Percentiles rank a stretch among this genome's conserved stretches.
Evolutionary conservation across 2,113 vertebrate genomes (phyloP).

Genomic region (Marcusenius ussheri): DNA sequence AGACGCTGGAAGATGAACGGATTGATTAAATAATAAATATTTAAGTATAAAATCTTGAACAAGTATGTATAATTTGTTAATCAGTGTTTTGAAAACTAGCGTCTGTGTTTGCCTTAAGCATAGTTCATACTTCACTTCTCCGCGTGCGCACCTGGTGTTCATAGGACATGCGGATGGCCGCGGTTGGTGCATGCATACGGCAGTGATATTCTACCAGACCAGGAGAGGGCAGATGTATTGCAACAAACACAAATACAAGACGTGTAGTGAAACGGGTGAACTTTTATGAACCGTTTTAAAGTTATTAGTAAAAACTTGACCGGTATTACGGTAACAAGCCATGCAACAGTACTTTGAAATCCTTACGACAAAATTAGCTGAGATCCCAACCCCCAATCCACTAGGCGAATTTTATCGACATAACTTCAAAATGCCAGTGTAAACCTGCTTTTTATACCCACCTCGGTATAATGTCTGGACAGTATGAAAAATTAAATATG

Average conservation of each 20-base stretch:
- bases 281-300: background rate
- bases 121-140: background rate
- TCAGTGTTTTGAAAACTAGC: background rate
- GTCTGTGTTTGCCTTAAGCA: background rate
- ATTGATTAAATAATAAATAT: background rate
- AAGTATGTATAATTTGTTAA: background rate
- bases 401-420: background rate
- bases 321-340: background rate
- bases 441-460: background rate
- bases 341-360: background rate
- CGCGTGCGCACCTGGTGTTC: background rate
- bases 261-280: background rate
- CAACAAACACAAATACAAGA: background rate
- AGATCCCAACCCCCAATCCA: background rate
- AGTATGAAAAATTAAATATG: background rate
- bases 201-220: background rate
- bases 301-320: background rate
- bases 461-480: background rate
- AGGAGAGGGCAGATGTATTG: background rate
- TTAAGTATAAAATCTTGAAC: background rate
- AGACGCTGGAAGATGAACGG: background rate
- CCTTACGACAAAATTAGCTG: background rate
- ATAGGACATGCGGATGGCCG: background rate
- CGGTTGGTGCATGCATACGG: background rate
- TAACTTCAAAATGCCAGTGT: background rate